A percentile compares a stretch with the other conserved stretches of the same genome.
Conservation (phyloP, 2,888 invertebrate species). For the Gibbula magus region DNA sequence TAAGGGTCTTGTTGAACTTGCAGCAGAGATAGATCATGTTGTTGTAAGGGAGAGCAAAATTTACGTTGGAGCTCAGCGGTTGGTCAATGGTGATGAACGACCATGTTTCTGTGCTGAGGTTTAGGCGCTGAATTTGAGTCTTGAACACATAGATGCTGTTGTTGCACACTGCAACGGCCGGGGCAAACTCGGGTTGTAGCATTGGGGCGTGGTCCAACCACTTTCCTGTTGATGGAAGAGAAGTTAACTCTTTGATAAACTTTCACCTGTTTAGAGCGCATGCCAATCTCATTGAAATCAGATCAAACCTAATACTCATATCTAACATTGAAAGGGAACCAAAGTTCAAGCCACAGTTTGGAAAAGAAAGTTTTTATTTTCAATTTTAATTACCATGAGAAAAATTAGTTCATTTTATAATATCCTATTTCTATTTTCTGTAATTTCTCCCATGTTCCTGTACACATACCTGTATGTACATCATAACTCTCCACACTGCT, state of each 20-base stretch:
- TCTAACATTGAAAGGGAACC: too few species aligned
- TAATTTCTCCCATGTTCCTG: too few species aligned
- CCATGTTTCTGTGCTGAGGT: neutral
- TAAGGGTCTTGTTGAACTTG: neutral
- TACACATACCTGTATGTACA: neutral
- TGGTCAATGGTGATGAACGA: neutral
- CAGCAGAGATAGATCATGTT: neutral
- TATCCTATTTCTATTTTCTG: too few species aligned
- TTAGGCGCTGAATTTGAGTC: neutral
- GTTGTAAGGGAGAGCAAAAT: neutral
- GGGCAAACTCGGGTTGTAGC: neutral
- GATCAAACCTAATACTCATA: too few species aligned
- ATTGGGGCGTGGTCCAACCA: neutral
- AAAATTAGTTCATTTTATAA: too few species aligned
- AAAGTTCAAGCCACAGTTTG: too few species aligned
- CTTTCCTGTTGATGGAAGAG: too few species aligned
- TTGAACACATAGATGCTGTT: neutral
- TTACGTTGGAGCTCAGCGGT: neutral
- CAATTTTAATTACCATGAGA: too few species aligned
- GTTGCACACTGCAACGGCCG: neutral
- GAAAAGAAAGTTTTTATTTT: too few species aligned
- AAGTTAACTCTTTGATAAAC: too few species aligned
- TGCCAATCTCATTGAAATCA: too few species aligned
- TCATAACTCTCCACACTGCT: constrained; percentile 2
- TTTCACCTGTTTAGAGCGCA: too few species aligned